Conservation (phyloP, 2,797 vertebrate species). For the Hippopotamyrus pictus region DNA sequence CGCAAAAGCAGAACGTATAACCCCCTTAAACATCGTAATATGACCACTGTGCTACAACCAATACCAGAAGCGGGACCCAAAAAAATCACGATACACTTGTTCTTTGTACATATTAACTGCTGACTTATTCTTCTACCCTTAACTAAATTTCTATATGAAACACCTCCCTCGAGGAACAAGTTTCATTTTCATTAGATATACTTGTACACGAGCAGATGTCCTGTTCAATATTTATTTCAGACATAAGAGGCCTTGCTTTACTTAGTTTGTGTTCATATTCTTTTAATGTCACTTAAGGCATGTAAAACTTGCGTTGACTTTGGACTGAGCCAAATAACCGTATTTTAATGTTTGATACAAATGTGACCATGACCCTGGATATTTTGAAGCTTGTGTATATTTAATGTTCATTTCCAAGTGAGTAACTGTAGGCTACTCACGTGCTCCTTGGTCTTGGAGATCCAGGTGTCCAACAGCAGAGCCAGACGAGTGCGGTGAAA, state of each 20-base stretch:
- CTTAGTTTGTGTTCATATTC: background rate
- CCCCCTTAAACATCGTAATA: background rate
- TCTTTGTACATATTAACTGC: background rate
- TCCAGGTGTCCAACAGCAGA: constrained; percentile 83
- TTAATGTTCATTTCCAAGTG: background rate
- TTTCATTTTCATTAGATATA: background rate
- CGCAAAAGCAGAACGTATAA: background rate
- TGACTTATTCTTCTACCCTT: background rate
- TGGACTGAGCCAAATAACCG: background rate
- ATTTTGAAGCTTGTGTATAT: background rate
- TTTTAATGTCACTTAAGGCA: background rate
- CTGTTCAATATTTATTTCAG: background rate
- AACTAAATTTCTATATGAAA: background rate
- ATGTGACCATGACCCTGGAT: background rate
- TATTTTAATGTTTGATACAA: background rate
- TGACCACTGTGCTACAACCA: background rate
- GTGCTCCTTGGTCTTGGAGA: constrained; percentile 72
- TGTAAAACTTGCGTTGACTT: background rate
- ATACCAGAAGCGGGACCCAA: background rate
- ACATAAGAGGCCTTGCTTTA: background rate
- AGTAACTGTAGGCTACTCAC: constrained; percentile 54
- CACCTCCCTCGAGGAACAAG: background rate
- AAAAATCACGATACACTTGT: background rate
- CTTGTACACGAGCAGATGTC: background rate
- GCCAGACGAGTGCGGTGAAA: constrained; percentile 76